Evolutionary conservation across 92 coral and sea anemone genomes (phyloP), one percentile per base, ranked within the genome.

Genomic region (Epizoanthus rinbou): DNA sequence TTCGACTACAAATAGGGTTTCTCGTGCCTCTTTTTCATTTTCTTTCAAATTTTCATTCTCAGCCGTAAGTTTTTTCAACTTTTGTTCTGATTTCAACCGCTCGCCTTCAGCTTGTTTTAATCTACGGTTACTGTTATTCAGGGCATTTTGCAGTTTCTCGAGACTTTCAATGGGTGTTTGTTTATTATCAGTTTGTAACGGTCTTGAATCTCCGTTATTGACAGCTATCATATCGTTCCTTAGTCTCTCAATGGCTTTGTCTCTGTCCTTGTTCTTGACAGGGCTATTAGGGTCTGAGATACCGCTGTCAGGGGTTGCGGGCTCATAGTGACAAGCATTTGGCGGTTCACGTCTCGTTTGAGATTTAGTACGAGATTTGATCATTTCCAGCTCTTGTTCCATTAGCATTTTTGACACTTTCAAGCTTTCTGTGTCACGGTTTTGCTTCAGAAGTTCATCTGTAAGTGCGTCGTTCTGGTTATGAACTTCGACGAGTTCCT

Each of bases 231-330:
- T 53, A 37, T 69, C 92, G 50, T 82, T 82, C 39, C 91, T 73
- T 5, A 79, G 64, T 76, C 79, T 57, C 63, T 85, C 91, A 23
- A 88, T 80, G 19, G 83, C 86, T 66, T 75, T 84, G 39, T 91
- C 95, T 67, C 90, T 47, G 56, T 91, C 85, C 25, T 79, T 69
- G 33, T 73, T 33, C 33, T 74, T 81, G 57, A 80, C 59, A 24
- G 78, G 85, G 15, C 43, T 80, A n/a, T 82, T 91, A 59, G 69
- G 79, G 56, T 93, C 97, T 25, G 88, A 82, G 68, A 87, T 89
- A 52, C 94, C 98, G 64, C 98, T 93, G 84, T 93, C 94, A 5
- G 98, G 92, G 8, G 90, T 93, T 24, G 93, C 90, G 37, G 92
- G 91, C 45, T 90, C 93, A 17, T 52, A 57, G 28, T 59, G 75